These are phyloP conservation scores for Drosophila falleni DNA, from an alignment of 2,888 invertebrate species.

Conservation along the genomic window DNA sequence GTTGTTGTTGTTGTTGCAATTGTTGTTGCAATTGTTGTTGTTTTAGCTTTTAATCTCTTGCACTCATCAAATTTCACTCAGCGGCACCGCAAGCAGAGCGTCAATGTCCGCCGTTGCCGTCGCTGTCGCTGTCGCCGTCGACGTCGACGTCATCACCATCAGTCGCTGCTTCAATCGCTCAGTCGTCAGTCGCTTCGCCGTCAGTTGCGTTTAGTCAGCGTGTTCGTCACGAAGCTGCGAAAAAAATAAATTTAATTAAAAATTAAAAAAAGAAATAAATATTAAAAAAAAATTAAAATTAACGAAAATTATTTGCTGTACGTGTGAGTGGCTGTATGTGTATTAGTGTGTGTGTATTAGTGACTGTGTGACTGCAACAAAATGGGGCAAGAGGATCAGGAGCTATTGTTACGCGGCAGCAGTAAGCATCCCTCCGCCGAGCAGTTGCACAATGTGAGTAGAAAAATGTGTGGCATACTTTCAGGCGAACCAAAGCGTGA, in stretches of 20 bases:
- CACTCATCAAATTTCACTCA: slow-evolving; percentile 67
- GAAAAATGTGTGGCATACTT: slow-evolving; percentile 31
- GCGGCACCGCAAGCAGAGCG: slow-evolving; percentile 45
- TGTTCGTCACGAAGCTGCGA: slow-evolving; percentile 60
- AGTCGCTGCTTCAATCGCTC: slow-evolving; percentile 12
- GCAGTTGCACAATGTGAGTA: slow-evolving; percentile 79
- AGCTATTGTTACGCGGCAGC: slow-evolving; percentile 74
- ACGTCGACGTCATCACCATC: slow-evolving; percentile 33
- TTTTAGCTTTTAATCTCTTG: slow-evolving; percentile 50
- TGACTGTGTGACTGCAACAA: slow-evolving; percentile 8
- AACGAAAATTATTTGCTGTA: slow-evolving; percentile 11
- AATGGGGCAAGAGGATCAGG: slow-evolving; percentile 84
- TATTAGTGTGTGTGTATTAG: background rate
- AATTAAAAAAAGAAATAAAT: background rate
- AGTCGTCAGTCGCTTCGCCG: slow-evolving; percentile 36
- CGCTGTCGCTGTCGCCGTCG: slow-evolving; percentile 11
- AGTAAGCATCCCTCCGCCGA: slow-evolving; percentile 79
- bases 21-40: slow-evolving; percentile 21
- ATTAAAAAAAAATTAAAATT: background rate
- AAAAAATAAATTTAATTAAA: background rate
- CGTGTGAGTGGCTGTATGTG: slow-evolving; percentile 3
- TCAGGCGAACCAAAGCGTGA: slow-evolving; percentile 50
- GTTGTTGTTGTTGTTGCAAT: slow-evolving; percentile 9
- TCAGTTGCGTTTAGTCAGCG: slow-evolving; percentile 77
- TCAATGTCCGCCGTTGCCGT: slow-evolving; percentile 49